Conservation (phyloP, 2,113 vertebrate genomes). For the Cnemophilus loriae region DNA sequence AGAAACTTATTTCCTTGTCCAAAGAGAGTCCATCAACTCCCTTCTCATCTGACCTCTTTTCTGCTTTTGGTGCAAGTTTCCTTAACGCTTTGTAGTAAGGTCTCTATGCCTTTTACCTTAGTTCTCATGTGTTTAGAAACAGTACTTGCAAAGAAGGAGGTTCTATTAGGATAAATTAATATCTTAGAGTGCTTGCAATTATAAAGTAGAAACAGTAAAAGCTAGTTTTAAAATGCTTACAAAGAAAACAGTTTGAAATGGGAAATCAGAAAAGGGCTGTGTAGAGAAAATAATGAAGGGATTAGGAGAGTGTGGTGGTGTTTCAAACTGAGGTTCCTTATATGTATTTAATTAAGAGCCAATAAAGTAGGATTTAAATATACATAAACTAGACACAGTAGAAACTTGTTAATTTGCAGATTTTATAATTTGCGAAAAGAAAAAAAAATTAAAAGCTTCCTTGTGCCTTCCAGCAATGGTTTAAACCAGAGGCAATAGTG, state of each 20-base stretch:
- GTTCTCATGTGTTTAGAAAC: neutral
- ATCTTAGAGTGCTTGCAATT: neutral
- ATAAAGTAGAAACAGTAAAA: neutral
- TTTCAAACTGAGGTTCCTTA: neutral
- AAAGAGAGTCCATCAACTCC: neutral
- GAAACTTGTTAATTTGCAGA: constrained; percentile 50
- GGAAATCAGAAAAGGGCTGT: neutral
- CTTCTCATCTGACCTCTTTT: neutral
- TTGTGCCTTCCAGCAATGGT: neutral
- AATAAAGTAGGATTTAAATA: constrained; percentile 44
- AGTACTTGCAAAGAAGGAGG: neutral
- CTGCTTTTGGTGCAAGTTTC: neutral
- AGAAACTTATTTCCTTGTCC: neutral
- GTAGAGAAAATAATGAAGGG: neutral
- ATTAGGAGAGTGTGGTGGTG: neutral
- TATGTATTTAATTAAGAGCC: constrained; percentile 42
- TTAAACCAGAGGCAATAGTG: neutral
- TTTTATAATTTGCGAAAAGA: constrained; percentile 16
- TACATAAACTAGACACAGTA: constrained; percentile 5
- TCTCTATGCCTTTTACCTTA: neutral
- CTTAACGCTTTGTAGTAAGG: neutral
- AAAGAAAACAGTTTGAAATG: neutral
- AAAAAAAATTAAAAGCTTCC: neutral
- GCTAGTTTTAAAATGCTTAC: neutral
- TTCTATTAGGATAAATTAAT: neutral